Evolutionary conservation across 2,797 vertebrate species (phyloP).

Genomic region (Helarctos malayanus): DNA sequence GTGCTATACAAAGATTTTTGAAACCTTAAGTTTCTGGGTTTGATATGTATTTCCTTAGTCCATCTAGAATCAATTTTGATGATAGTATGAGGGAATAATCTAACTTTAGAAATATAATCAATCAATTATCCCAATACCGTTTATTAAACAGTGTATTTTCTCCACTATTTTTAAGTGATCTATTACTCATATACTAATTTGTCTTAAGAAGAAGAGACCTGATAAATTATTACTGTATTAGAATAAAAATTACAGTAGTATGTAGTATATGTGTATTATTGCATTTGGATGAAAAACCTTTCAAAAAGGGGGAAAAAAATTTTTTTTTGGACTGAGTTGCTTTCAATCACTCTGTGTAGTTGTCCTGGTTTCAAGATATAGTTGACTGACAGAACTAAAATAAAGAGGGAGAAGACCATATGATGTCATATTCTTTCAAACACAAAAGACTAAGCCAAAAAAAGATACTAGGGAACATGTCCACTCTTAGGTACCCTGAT

Average conservation of each 20-base stretch:
- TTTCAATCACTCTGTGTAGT: neutral
- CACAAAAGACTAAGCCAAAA: neutral
- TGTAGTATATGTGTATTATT: neutral
- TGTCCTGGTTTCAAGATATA: neutral
- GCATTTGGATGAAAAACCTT: neutral
- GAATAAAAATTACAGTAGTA: constrained; percentile 44
- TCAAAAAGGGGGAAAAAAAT: neutral
- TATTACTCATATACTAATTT: constrained; percentile 24
- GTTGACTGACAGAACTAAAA: constrained; percentile 15
- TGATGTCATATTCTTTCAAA: neutral
- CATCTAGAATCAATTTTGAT: neutral
- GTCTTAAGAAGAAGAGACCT: neutral
- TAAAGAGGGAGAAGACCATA: neutral
- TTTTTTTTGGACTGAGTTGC: neutral
- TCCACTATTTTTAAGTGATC: neutral
- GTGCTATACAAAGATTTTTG: neutral
- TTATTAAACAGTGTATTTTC: neutral
- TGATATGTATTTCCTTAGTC: neutral
- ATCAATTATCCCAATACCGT: neutral
- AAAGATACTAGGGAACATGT: neutral
- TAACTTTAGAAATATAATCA: neutral
- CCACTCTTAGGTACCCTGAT: neutral
- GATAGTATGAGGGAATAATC: neutral
- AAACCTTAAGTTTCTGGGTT: constrained; percentile 37
- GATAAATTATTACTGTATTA: neutral